Conservation (phyloP, 2,797 vertebrate genomes). For the Sebastes itinus region DNA sequence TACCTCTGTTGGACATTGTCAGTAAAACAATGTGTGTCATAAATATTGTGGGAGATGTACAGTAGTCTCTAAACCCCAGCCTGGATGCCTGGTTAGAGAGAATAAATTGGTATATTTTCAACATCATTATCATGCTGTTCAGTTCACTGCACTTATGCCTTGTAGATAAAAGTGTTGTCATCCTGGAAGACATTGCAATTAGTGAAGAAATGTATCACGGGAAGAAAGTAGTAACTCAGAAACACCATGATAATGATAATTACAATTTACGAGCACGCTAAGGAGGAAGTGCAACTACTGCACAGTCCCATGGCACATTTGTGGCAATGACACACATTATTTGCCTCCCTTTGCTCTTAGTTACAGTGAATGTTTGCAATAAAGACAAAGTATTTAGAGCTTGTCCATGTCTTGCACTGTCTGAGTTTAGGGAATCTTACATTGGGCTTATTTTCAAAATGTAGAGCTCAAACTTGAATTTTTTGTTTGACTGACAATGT, state of each 20-base stretch:
- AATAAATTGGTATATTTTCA: conserved; percentile 53
- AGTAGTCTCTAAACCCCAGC: background rate
- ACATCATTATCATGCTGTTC: conserved; percentile 64
- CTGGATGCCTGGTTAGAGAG: conserved; percentile 12
- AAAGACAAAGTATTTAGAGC: background rate
- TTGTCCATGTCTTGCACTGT: background rate
- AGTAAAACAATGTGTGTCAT: background rate
- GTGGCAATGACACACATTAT: conserved; percentile 15
- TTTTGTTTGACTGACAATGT: background rate
- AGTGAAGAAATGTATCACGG: conserved; percentile 52
- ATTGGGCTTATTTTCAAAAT: background rate
- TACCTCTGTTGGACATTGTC: background rate
- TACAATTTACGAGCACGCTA: conserved; percentile 12
- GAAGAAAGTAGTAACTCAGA: conserved; percentile 38
- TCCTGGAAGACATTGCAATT: conserved; percentile 58
- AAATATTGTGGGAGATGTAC: background rate
- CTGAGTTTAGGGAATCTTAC: background rate
- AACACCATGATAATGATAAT: conserved; percentile 35
- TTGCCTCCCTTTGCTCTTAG: background rate
- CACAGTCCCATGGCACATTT: background rate
- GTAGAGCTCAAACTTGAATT: background rate
- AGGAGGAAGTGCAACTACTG: conserved; percentile 10
- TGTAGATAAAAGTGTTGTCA: conserved; percentile 61
- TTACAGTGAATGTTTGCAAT: background rate
- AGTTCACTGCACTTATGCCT: conserved; percentile 41